These are phyloP conservation scores for Rissa tridactyla DNA, from an alignment of 2,113 vertebrate genomes.

Conservation along the genomic window DNA sequence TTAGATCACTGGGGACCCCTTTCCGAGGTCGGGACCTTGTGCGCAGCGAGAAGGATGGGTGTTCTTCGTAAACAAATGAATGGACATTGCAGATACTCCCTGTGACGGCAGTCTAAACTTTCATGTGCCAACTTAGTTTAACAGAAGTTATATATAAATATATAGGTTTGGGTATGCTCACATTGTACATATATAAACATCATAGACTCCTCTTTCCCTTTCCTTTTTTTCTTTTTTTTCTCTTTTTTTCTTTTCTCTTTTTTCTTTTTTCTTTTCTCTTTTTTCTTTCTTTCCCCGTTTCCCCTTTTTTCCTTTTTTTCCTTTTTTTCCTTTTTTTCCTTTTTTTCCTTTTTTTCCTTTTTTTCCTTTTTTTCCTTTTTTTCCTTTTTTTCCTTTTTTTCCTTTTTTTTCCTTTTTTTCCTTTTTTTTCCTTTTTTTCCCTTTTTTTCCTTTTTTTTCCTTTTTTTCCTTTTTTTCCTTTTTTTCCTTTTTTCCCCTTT, in stretches of 20 bases:
- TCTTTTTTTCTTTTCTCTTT: too few relatives aligned
- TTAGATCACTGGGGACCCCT: background rate
- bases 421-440: too few relatives aligned
- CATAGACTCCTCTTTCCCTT: background rate
- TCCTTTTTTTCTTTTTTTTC: too few relatives aligned
- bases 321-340: background rate
- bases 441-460: too few relatives aligned
- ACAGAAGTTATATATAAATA: background rate
- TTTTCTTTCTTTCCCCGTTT: too few relatives aligned
- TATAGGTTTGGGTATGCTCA: background rate
- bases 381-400: background rate
- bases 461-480: accelerated
- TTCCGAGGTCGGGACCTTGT: background rate
- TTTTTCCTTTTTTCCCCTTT: background rate
- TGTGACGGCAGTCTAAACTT: background rate
- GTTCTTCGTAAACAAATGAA: background rate
- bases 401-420: background rate
- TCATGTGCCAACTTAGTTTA: background rate
- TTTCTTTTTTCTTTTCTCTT: background rate
- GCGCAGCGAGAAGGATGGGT: accelerated
- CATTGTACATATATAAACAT: background rate
- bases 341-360: too few relatives aligned
- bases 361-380: accelerated
- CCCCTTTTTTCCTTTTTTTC: background rate
- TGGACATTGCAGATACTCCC: background rate